Conservation (phyloP, 2,888 invertebrate genomes). For the Eugnorisma glareosa region DNA sequence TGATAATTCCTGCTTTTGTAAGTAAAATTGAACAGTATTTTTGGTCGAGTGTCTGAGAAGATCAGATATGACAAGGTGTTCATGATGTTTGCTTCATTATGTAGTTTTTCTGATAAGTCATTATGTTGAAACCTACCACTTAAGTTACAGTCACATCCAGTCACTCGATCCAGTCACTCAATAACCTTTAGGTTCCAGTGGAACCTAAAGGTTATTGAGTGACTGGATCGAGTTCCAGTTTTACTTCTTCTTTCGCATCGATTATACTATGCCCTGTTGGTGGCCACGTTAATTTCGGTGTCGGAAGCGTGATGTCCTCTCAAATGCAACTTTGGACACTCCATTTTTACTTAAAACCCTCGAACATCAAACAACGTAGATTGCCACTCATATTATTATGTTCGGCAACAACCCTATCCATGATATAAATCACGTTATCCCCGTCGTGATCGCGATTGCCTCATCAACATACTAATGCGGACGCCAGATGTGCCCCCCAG, state of each 20-base stretch:
- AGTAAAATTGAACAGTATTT: not conserved
- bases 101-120: not conserved
- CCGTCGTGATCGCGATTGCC: constrained; percentile 85
- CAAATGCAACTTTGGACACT: not conserved
- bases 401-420: constrained; percentile 73
- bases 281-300: not conserved
- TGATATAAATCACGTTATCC: constrained; percentile 89
- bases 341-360: not conserved
- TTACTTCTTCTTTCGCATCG: not conserved
- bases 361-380: not conserved
- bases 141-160: not conserved
- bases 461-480: constrained; percentile 91
- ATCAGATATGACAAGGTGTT: no score
- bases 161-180: no score
- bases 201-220: no score
- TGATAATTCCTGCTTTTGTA: not conserved
- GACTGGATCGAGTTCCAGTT: no score
- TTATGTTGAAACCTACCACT: not conserved
- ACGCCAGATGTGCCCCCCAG: constrained; percentile 81
- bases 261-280: not conserved
- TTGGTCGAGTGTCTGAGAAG: not conserved
- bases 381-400: constrained; percentile 44
- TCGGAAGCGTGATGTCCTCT: not conserved
- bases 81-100: no score
- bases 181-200: not conserved